These are phyloP conservation scores for Acrocephalus arundinaceus DNA, from an alignment of 2,113 vertebrate species.

Conservation along the genomic window DNA sequence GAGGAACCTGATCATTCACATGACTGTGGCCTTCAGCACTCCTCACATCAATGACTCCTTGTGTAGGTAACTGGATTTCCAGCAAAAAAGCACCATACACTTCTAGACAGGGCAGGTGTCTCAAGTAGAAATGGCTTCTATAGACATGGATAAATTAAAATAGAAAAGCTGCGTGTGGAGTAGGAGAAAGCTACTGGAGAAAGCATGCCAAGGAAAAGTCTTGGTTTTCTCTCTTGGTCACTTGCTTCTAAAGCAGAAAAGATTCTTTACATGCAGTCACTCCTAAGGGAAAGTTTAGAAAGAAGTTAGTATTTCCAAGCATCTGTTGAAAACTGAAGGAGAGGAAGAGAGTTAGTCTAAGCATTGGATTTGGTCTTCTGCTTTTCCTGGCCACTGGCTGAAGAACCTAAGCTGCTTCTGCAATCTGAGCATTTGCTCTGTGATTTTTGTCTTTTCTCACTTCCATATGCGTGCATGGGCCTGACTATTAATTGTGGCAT, in stretches of 20 bases:
- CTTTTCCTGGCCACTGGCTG: neutral
- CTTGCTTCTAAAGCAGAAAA: neutral
- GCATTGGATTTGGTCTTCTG: neutral
- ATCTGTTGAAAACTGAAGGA: neutral
- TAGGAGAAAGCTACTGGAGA: neutral
- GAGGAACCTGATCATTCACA: neutral
- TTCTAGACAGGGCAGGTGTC: neutral
- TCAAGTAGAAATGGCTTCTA: neutral
- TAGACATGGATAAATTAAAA: neutral
- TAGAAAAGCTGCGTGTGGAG: neutral
- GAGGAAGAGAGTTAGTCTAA: neutral
- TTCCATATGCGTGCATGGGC: fast-evolving
- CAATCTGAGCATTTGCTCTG: neutral
- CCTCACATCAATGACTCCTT: neutral
- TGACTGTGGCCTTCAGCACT: neutral
- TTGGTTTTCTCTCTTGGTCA: neutral
- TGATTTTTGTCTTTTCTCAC: neutral
- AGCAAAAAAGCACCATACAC: neutral
- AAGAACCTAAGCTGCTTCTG: neutral
- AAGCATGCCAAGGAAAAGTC: neutral
- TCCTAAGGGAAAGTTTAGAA: neutral
- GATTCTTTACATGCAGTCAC: neutral
- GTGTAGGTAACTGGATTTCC: neutral
- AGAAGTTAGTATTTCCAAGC: neutral
- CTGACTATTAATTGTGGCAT: neutral